Evolutionary conservation across 1,140 invertebrate genomes (phyloP).

Genomic region (Macrobrachium rosenbergii): DNA sequence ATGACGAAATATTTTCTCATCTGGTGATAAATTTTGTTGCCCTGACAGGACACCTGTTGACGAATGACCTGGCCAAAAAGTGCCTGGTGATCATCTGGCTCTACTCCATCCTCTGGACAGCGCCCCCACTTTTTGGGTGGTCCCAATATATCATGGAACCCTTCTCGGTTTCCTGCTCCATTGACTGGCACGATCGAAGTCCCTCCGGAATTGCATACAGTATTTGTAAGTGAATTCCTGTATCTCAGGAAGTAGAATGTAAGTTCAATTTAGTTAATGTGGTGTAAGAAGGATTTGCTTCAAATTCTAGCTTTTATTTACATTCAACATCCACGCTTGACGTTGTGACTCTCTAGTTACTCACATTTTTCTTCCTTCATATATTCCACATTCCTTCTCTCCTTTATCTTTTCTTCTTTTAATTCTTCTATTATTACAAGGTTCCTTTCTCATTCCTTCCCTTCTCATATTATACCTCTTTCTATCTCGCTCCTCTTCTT

Average conservation of each 20-base stretch:
- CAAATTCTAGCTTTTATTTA: too few species aligned
- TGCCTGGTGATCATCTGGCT: constrained; percentile 38
- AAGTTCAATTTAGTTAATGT: neutral
- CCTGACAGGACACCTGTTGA: constrained; percentile 36
- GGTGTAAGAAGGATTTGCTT: neutral
- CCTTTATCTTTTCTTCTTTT: neutral
- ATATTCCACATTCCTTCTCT: neutral
- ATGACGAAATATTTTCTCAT: neutral
- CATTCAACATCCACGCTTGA: too few species aligned
- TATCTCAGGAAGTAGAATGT: neutral
- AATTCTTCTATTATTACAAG: neutral
- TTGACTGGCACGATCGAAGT: constrained; percentile 42
- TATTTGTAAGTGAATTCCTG: constrained; percentile 14
- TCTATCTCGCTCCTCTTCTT: neutral
- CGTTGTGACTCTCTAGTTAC: too few species aligned
- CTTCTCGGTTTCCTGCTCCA: constrained; percentile 27
- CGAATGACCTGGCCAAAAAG: constrained; percentile 13
- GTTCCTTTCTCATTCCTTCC: neutral
- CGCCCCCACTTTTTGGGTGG: constrained; percentile 28
- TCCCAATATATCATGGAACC: constrained; percentile 36
- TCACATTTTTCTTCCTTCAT: too few species aligned
- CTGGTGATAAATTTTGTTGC: neutral
- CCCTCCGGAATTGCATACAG: constrained; percentile 33
- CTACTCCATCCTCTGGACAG: constrained; percentile 40
- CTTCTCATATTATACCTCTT: neutral